phyloP scores from a whole-genome alignment of 2,113 vertebrate genomes.

The Chamaea fasciata region DNA sequence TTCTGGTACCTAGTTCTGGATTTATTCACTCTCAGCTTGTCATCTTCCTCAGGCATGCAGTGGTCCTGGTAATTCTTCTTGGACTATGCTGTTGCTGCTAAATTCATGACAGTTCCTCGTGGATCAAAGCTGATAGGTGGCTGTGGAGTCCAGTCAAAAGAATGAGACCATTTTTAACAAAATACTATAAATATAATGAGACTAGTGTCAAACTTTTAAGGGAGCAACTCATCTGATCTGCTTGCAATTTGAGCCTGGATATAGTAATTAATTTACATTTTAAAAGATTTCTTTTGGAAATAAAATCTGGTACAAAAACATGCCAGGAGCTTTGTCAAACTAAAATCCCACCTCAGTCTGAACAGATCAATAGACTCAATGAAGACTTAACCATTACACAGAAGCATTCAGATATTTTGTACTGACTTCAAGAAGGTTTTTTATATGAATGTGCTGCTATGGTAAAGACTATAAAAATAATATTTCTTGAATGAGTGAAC shows the following conservation, averaged over 20 bases:
- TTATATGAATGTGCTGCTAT: not conserved
- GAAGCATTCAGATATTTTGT: not conserved
- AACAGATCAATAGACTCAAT: not conserved
- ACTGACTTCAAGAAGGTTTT: not conserved
- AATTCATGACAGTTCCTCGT: not conserved
- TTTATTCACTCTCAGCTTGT: slow-evolving; percentile 42
- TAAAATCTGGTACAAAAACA: not conserved
- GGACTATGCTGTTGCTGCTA: not conserved
- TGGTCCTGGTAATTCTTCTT: not conserved
- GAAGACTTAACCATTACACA: not conserved
- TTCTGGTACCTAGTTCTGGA: slow-evolving; percentile 29
- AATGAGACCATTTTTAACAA: not conserved
- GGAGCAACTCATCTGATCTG: not conserved
- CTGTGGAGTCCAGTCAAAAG: not conserved
- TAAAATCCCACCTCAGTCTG: not conserved
- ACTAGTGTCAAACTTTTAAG: not conserved
- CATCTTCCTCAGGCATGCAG: not conserved
- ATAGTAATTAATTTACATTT: not conserved
- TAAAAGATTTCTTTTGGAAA: not conserved
- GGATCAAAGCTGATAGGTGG: not conserved
- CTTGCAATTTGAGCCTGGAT: not conserved
- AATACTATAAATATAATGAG: not conserved
- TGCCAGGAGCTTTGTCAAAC: not conserved
- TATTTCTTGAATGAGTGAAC: not conserved
- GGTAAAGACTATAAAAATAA: not conserved